Percentiles rank a stretch among this genome's conserved stretches.
These are phyloP conservation scores for Bombyx mori DNA, from an alignment of 1,140 invertebrate genomes.

Conservation along the genomic window ASM3026992v2 NC_085118.1:2826001-2826500, in stretches of 20 bases:
- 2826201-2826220: slow-evolving; percentile 84
- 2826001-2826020: slow-evolving; percentile 81
- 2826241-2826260: slow-evolving; percentile 87
- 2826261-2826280: slow-evolving; percentile 89
- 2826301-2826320: slow-evolving; percentile 83
- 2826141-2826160: slow-evolving; percentile 66
- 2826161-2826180: slow-evolving; percentile 81
- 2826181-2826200: slow-evolving; percentile 85
- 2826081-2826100: slow-evolving; percentile 76
- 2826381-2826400: slow-evolving; percentile 62
- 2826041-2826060: slow-evolving; percentile 39
- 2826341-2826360: slow-evolving; percentile 67
- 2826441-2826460: slow-evolving; percentile 38
- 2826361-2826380: slow-evolving; percentile 54
- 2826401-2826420: slow-evolving; percentile 74
- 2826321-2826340: slow-evolving; percentile 69
- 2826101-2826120: slow-evolving; percentile 76
- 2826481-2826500: slow-evolving; percentile 74
- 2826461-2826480: slow-evolving; percentile 66
- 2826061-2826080: slow-evolving; percentile 21
- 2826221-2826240: slow-evolving; percentile 81
- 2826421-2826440: slow-evolving; percentile 75
- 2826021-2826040: slow-evolving; percentile 44
- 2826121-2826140: slow-evolving; percentile 70
- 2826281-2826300: slow-evolving; percentile 79